phyloP scores from a whole-genome alignment of 1,140 invertebrate genomes.

The Drosophila miranda region DNA sequence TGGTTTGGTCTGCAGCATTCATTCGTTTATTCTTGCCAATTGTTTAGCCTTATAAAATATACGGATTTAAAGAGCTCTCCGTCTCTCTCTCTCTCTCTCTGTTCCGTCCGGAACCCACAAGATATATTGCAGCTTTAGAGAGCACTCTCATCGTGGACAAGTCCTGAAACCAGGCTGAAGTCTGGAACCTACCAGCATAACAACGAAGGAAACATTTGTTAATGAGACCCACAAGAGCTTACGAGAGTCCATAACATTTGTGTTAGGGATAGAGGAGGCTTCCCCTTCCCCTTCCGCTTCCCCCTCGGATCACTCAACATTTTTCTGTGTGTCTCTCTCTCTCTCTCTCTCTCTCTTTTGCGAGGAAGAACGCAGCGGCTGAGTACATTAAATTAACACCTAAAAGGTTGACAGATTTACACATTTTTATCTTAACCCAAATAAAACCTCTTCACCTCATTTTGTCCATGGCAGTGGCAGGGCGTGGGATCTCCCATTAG shows the following conservation, averaged over 20 bases:
- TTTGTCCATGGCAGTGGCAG: background rate
- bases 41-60: conserved; percentile 66
- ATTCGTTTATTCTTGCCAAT: conserved; percentile 76
- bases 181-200: conserved; percentile 25
- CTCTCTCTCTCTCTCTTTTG: conserved; percentile 7
- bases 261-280: background rate
- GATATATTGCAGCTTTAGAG: conserved; percentile 57
- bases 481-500: conserved; percentile 25
- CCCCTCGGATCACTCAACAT: conserved; percentile 3
- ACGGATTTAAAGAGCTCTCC: conserved; percentile 48
- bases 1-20: conserved; percentile 18
- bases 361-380: conserved; percentile 19
- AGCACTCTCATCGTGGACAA: conserved; percentile 3
- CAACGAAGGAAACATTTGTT: conserved; percentile 40
- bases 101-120: conserved; percentile 40
- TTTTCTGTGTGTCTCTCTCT: conserved; percentile 3
- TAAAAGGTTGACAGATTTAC: conserved; percentile 62
- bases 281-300: conserved; percentile 1
- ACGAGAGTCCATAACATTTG: conserved; percentile 52
- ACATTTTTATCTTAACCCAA: conserved; percentile 53
- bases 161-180: too few relatives aligned
- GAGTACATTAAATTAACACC: conserved; percentile 62
- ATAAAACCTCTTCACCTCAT: conserved; percentile 28
- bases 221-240: conserved; percentile 58
- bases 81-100: background rate